These are phyloP conservation scores for Eupelmus urozonus DNA, from an alignment of 2,888 invertebrate genomes.

Conservation along the genomic window DNA sequence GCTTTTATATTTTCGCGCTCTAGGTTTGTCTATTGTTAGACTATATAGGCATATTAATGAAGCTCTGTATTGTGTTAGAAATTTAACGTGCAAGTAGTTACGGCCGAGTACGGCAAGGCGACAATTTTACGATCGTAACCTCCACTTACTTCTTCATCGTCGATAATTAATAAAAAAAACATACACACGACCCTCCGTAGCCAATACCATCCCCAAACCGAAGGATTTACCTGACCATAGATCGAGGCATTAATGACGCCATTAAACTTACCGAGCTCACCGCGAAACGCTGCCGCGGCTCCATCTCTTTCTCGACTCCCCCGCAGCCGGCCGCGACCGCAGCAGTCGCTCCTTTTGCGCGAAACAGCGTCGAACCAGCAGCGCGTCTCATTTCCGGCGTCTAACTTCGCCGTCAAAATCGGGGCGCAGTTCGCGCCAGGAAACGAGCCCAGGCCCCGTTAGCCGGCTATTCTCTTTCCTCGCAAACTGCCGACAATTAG, in stretches of 20 bases:
- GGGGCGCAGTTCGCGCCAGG: slow-evolving; percentile 51
- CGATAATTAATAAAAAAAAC: too few relatives aligned
- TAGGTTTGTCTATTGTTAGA: too few relatives aligned
- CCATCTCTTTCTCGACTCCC: slow-evolving; percentile 42
- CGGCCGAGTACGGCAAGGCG: not conserved
- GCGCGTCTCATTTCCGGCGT: slow-evolving; percentile 61
- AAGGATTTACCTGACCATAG: not conserved
- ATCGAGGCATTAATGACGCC: slow-evolving; percentile 65
- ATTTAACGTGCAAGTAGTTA: too few relatives aligned
- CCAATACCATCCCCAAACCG: too few relatives aligned
- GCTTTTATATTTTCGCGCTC: too few relatives aligned
- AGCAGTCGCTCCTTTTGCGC: slow-evolving; percentile 60
- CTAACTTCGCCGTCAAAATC: slow-evolving; percentile 62
- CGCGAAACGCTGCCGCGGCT: slow-evolving; percentile 24
- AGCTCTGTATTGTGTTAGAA: too few relatives aligned
- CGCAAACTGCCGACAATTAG: slow-evolving; percentile 59
- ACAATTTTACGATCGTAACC: too few relatives aligned
- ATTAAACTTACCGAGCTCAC: slow-evolving; percentile 67
- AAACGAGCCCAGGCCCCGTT: slow-evolving; percentile 46
- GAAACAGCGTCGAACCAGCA: slow-evolving; percentile 61
- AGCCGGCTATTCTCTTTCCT: slow-evolving; percentile 54
- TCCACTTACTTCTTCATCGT: too few relatives aligned
- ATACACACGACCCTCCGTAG: too few relatives aligned
- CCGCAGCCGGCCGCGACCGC: slow-evolving; percentile 51
- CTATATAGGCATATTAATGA: too few relatives aligned